Evolutionary conservation across 2,888 invertebrate genomes (phyloP), one percentile per base, ranked within the genome.

Genomic region (Acronicta alni): DNA sequence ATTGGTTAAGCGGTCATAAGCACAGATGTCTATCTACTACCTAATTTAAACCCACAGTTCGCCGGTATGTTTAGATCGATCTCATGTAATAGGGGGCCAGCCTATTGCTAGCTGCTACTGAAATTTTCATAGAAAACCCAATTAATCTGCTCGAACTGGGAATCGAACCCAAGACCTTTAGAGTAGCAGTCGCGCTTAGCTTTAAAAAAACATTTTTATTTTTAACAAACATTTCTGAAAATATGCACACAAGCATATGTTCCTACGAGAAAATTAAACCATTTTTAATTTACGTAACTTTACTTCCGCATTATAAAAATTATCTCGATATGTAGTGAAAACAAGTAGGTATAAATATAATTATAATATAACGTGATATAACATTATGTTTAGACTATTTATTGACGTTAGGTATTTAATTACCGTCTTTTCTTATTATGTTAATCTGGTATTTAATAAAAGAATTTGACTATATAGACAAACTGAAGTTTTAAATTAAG

Each of bases 361-460:
- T 54, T 51, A 26, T 26, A 10, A 26, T 10, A 10, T 26, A 26
- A 10, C 10, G 26, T 67, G 55, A 72, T 26, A 45, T 53, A 53
- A 49, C 9, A 18, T 32, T 54, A 32, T 32, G 45, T 51, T 44
- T 5, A 32, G 42, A 14, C 38, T 16, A 52, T 57, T 41, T 37
- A 45, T 35, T 15, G 37, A 54, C 38, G 14, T 57, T 9, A 41
- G 23, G 49, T 12, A 38, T 26, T 39, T 32, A 48, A 62, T 68
- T 62, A 73, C 43, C 10, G 37, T 26, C 12, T 53, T 53, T 53
- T 15, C 14, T 39, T 46, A 30, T 57, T 52, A 43, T 53, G 46
- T 63, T 37, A 0, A 6, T 32, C 15, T 15, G 10, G 38, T 20
- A 20, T 20, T 20, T 46, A 18, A n/a, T 17, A 45, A 20, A 20